A percentile compares a stretch with the other conserved stretches of the same genome.
phyloP scores from a whole-genome alignment of 2,113 vertebrate species.

The Nothoprocta perdicaria region DNA sequence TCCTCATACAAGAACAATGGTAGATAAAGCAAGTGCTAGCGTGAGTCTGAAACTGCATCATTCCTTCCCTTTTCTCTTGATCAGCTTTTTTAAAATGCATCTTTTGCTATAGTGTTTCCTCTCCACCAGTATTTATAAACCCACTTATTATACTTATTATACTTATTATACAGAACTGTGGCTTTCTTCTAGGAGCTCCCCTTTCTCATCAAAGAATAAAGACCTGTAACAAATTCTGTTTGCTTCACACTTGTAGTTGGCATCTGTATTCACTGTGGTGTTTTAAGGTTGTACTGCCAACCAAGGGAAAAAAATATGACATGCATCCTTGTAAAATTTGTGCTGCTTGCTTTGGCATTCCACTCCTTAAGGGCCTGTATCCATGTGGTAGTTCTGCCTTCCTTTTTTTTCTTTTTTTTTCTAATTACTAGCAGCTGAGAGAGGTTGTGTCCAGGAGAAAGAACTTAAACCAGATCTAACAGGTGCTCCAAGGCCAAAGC shows the following conservation, averaged over 20 bases:
- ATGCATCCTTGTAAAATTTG: constrained; percentile 43
- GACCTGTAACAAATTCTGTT: background rate
- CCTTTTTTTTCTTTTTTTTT: constrained; percentile 71
- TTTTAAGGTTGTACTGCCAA: constrained; percentile 58
- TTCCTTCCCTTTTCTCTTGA: rapidly evolving
- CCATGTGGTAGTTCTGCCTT: constrained; percentile 68
- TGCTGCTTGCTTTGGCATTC: constrained; percentile 67
- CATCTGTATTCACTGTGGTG: background rate
- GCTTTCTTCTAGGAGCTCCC: background rate
- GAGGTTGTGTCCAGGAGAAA: constrained; percentile 43
- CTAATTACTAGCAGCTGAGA: constrained; percentile 70
- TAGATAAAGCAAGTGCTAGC: background rate
- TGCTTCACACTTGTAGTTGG: constrained; percentile 9
- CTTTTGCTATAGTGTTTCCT: background rate
- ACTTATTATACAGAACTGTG: background rate
- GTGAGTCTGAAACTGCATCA: rapidly evolving
- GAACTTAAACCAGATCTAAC: background rate
- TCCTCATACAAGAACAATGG: background rate
- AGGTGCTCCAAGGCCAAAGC: constrained; percentile 52
- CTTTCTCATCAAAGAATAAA: background rate
- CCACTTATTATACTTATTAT: background rate
- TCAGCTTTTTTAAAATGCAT: background rate
- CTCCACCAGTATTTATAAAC: background rate
- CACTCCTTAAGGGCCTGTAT: constrained; percentile 1
- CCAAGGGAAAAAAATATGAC: constrained; percentile 47